A percentile compares a stretch with the other conserved stretches of the same genome.
phyloP scores from a whole-genome alignment of 2,113 vertebrate species.

The Osmerus eperlanus region DNA sequence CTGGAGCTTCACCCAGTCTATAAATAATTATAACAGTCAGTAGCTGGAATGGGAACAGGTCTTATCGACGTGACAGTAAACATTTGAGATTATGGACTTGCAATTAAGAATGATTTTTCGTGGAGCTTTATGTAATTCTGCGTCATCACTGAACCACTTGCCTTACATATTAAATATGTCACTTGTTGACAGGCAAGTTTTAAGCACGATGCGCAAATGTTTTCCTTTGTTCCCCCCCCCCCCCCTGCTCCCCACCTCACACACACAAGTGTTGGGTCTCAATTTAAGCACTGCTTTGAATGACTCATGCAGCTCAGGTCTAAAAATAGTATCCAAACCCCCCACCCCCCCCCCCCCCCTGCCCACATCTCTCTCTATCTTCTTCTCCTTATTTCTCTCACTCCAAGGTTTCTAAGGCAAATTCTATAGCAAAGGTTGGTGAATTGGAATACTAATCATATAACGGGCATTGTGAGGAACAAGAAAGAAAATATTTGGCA shows the following conservation, averaged over 20 bases:
- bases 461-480: constrained; percentile 26
- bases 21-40: too few relatives aligned
- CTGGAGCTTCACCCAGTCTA: too few relatives aligned
- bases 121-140: constrained; percentile 48
- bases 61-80: not conserved
- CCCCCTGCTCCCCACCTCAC: not conserved
- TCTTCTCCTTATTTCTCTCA: constrained; percentile 2
- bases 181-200: constrained; percentile 7
- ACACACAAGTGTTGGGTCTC: constrained; percentile 36
- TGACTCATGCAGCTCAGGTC: constrained; percentile 68
- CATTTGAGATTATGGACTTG: constrained; percentile 48
- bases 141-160: constrained; percentile 18
- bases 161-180: constrained; percentile 43
- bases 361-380: not conserved
- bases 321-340: constrained; percentile 61
- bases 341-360: not conserved
- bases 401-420: constrained; percentile 34
- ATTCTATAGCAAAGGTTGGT: constrained; percentile 39
- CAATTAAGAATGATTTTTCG: constrained; percentile 53
- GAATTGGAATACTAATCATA: constrained; percentile 56
- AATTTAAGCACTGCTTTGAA: constrained; percentile 42
- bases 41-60: not conserved
- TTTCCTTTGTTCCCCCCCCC: not conserved
- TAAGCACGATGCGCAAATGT: not conserved
- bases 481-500: constrained; percentile 6